Percentiles rank a stretch among this genome's conserved stretches.
Conservation (phyloP, 2,888 invertebrate genomes). For the Hemaris fuciformis region DNA sequence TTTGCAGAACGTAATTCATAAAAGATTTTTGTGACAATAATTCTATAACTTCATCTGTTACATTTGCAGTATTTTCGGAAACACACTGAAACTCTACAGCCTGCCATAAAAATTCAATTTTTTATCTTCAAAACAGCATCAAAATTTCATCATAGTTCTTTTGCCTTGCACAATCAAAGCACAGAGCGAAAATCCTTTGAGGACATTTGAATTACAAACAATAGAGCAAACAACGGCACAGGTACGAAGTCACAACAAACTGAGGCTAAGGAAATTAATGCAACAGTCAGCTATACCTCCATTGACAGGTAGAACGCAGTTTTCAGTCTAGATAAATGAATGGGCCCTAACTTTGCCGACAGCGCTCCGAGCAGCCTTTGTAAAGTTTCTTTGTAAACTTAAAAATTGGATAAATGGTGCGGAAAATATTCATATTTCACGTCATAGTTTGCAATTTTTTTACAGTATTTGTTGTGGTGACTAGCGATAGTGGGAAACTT, state of each 20-base stretch:
- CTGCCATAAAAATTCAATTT: too few relatives aligned
- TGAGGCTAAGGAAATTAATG: background rate
- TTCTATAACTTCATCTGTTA: too few relatives aligned
- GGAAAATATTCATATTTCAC: conserved; percentile 1
- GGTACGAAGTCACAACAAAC: background rate
- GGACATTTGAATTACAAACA: background rate
- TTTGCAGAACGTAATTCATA: too few relatives aligned
- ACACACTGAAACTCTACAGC: too few relatives aligned
- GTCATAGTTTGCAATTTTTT: background rate
- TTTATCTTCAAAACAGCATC: too few relatives aligned
- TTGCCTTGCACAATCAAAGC: too few relatives aligned
- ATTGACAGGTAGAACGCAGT: background rate
- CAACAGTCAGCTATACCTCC: background rate
- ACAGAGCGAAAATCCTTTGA: too few relatives aligned
- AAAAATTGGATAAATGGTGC: conserved; percentile 3
- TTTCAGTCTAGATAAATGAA: background rate
- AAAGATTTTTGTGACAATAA: too few relatives aligned
- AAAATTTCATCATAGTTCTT: too few relatives aligned
- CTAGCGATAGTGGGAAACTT: too few relatives aligned
- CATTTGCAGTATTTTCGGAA: too few relatives aligned
- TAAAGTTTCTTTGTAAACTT: background rate
- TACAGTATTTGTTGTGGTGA: background rate
- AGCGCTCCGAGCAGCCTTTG: background rate
- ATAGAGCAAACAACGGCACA: background rate
- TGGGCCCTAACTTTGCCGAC: background rate